Evolutionary conservation across 2,113 vertebrate genomes (phyloP), one percentile per base, ranked within the genome.

Genomic region (Oreochromis tanganicae): DNA sequence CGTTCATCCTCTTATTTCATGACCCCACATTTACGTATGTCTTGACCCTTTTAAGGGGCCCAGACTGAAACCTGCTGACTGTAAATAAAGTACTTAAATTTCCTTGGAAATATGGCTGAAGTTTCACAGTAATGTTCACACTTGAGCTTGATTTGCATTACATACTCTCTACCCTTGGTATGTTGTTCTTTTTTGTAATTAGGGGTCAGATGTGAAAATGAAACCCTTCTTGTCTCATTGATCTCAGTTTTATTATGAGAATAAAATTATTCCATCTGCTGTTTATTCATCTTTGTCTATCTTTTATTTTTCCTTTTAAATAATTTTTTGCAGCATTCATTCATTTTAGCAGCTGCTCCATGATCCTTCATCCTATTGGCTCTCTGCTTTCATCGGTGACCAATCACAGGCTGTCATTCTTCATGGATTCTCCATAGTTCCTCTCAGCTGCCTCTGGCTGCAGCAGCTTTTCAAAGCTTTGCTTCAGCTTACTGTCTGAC

Each of bases 61-160:
- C 66, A 63, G 17, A 38, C 32, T 34, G 32, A 7, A 36, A 71
- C 36, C 66, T 8, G 2, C n/a, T 43, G 4, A 41, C 66, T 68
- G 36, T 3, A 41, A 0, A 43, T 6, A 73, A 71, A 43, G 38
- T 46, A 0, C 0, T 16, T 5, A 27, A 9, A 43, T 43, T 2
- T 71, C 21, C 38, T 71, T 1, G 16, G 36, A 71, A 73, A 73
- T 0, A 6, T 13, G 17, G n/a, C 66, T 43, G 36, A 71, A 0
- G 36, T 24, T 24, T 43, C 66, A 24, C 38, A 71, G 5, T 43
- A 68, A 68, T 0, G 61, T 3, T 66, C 4, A 36, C 63, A 41
- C 36, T 24, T 41, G n/a, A 41, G 9, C 11, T 71, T 9, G 36
- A 71, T 43, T 71, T 68, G 12, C 1, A 9, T 52, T 9, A 19